Conservation (phyloP, 2,113 vertebrate genomes). For the Charina bottae region DNA sequence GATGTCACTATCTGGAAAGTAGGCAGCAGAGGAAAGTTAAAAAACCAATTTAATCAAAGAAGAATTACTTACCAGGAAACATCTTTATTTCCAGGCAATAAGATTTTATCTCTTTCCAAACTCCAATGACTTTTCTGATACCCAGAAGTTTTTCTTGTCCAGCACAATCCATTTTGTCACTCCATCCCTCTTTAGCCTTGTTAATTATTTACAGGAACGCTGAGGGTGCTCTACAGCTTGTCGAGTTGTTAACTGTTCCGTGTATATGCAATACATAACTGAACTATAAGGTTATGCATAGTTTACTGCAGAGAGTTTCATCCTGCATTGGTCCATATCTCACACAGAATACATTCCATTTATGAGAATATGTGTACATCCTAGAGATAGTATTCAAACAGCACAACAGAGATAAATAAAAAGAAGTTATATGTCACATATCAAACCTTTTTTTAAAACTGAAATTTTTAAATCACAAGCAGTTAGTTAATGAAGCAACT, state of each 20-base stretch:
- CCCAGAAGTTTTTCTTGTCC: background rate
- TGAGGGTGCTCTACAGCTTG: background rate
- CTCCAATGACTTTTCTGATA: background rate
- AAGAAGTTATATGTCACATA: background rate
- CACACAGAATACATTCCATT: background rate
- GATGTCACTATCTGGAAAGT: background rate
- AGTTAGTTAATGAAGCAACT: background rate
- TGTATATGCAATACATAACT: background rate
- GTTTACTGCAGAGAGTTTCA: background rate
- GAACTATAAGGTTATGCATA: background rate
- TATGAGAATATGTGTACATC: background rate
- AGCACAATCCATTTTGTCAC: background rate
- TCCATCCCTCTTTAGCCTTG: background rate
- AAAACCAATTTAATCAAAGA: background rate
- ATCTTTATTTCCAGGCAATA: background rate
- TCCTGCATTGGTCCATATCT: background rate
- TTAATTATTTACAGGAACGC: background rate
- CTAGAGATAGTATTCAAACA: background rate
- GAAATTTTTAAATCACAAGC: background rate
- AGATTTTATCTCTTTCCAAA: background rate
- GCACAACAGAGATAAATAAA: background rate
- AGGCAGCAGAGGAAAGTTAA: background rate
- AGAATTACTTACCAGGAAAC: background rate
- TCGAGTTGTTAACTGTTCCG: background rate
- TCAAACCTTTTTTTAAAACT: background rate